Conservation (phyloP, 2,797 vertebrate species). For the Monodelphis domestica region DNA sequence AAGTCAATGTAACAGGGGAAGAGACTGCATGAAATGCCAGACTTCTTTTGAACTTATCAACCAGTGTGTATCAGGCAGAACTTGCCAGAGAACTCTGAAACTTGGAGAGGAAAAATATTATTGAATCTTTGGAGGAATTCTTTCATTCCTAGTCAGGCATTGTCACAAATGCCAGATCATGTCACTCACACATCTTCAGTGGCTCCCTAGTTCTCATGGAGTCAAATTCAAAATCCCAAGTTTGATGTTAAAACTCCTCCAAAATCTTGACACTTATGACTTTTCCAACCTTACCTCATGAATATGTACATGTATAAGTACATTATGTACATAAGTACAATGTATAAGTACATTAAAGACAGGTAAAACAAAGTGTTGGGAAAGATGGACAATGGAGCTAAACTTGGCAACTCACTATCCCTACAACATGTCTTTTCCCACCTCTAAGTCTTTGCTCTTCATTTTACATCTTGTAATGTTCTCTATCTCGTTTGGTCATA, state of each 20-base stretch:
- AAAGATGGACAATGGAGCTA: background rate
- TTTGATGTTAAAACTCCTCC: background rate
- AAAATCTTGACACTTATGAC: background rate
- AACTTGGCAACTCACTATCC: background rate
- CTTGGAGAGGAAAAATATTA: background rate
- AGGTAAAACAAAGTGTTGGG: background rate
- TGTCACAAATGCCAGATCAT: background rate
- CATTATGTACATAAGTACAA: no score
- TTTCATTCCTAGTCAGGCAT: background rate
- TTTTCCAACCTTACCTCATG: background rate
- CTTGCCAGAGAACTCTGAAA: background rate
- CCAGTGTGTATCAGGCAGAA: background rate
- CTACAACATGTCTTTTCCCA: background rate
- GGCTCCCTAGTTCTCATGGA: background rate
- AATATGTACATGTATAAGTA: background rate
- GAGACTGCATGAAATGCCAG: background rate
- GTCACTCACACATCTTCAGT: background rate
- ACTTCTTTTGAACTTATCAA: slow-evolving; percentile 19
- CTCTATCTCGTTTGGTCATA: no score
- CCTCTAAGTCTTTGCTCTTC: no score
- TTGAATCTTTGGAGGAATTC: background rate
- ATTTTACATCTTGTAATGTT: no score
- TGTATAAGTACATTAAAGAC: background rate
- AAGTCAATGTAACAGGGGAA: slow-evolving; percentile 14
- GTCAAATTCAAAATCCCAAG: background rate